Conservation (phyloP, 2,888 invertebrate genomes). For the Melikaiella ostensackeni region DNA sequence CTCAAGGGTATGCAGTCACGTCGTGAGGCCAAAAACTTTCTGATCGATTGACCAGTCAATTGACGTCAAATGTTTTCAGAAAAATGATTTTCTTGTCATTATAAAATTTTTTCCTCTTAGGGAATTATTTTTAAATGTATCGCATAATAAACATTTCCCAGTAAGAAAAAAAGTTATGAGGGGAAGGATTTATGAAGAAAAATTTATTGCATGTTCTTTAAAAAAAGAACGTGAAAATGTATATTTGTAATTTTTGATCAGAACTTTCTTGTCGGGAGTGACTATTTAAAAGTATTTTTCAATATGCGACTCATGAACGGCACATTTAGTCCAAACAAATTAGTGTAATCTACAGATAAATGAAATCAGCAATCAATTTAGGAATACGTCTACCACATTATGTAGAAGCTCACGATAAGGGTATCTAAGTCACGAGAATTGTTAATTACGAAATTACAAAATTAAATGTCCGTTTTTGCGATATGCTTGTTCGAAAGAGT, state of each 20-base stretch:
- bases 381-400: not conserved
- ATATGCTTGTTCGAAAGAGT: not conserved
- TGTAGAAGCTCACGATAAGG: conserved; percentile 15
- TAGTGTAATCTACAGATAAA: conserved; percentile 21
- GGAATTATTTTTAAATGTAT: conserved; percentile 1
- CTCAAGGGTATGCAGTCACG: conserved; percentile 38
- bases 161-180: not conserved
- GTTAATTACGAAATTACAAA: conserved; percentile 21
- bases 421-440: conserved; percentile 9
- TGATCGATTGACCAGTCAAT: conserved; percentile 37
- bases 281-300: too few relatives aligned
- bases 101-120: not conserved
- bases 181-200: not conserved
- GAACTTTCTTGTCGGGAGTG: not conserved
- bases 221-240: not conserved
- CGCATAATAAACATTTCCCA: not conserved
- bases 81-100: conserved; percentile 26
- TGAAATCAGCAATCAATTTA: conserved; percentile 18
- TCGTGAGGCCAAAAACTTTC: conserved; percentile 36
- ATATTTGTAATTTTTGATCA: not conserved
- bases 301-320: not conserved
- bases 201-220: not conserved
- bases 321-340: conserved; percentile 18
- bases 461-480: not conserved
- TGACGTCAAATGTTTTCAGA: conserved; percentile 35